Percentiles rank a stretch among this genome's conserved stretches.
These are phyloP conservation scores for Cistogaster globosa DNA, from an alignment of 2,888 invertebrate genomes.

Conservation along the genomic window DNA sequence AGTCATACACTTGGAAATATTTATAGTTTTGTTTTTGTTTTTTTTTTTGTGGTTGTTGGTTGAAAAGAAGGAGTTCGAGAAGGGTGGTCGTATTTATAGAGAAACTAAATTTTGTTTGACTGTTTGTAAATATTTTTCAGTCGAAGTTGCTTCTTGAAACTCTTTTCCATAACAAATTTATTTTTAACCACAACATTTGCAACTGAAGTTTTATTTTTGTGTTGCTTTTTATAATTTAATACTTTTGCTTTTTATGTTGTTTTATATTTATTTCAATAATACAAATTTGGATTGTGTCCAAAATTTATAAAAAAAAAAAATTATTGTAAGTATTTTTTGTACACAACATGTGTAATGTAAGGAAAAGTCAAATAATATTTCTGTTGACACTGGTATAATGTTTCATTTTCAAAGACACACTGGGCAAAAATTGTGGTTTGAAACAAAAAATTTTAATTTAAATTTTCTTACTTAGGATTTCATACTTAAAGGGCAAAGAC, in stretches of 20 bases:
- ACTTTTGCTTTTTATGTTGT: conserved; percentile 20
- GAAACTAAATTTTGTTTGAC: background rate
- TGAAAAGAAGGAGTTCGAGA: conserved; percentile 41
- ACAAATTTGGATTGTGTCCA: conserved; percentile 67
- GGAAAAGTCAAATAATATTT: conserved; percentile 39
- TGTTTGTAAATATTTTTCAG: background rate
- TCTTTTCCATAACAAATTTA: conserved; percentile 32
- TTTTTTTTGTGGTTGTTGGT: background rate
- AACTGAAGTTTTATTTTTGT: conserved; percentile 42
- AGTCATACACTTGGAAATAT: conserved; percentile 42
- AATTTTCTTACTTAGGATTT: too few species aligned
- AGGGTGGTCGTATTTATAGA: conserved; percentile 14
- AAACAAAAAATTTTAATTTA: too few species aligned
- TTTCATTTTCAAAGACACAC: conserved; percentile 28
- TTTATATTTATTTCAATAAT: conserved; percentile 62
- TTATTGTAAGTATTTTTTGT: background rate
- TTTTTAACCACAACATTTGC: conserved; percentile 46
- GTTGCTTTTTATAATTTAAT: background rate
- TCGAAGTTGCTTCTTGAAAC: too few species aligned
- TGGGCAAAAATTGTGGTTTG: background rate
- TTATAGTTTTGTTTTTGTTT: conserved; percentile 23
- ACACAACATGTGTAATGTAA: too few species aligned
- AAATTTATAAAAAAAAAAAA: conserved; percentile 10
- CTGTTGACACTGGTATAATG: conserved; percentile 58
- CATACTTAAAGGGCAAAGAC: too few species aligned